Percentiles rank a stretch among this genome's conserved stretches.
These are phyloP conservation scores for Ephestia elutella DNA, from an alignment of 1,140 invertebrate species.

Conservation along the genomic window DNA sequence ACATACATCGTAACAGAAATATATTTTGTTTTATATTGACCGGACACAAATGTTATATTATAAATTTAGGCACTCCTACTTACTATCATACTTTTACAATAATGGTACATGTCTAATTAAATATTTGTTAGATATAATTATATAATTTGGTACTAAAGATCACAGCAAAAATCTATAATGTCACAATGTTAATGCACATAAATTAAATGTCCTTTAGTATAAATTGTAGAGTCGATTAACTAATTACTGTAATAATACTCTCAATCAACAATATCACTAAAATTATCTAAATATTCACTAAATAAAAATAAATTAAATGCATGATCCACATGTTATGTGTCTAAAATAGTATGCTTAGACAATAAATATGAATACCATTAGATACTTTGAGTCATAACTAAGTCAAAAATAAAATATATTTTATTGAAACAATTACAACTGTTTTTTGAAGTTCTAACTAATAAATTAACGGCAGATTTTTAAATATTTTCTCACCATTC, in stretches of 20 bases:
- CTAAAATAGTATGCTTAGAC: neutral
- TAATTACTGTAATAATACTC: neutral
- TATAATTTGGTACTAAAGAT: conserved; percentile 5
- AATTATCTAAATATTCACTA: neutral
- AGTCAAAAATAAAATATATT: too few species aligned
- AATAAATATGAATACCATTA: neutral
- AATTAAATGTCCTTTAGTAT: neutral
- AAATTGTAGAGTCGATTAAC: neutral
- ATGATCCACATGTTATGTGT: neutral
- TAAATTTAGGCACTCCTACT: neutral
- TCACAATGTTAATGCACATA: neutral
- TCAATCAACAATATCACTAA: neutral
- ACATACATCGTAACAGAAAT: too few species aligned
- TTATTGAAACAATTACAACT: too few species aligned
- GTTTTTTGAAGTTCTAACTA: too few species aligned
- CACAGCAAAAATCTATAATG: neutral
- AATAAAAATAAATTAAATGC: neutral
- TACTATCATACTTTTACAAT: neutral
- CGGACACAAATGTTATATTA: too few species aligned
- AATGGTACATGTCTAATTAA: neutral
- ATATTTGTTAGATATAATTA: neutral
- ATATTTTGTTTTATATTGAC: too few species aligned
- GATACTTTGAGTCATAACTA: neutral
- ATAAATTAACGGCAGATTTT: too few species aligned
- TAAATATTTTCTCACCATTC: too few species aligned